Conservation (phyloP, 2,113 vertebrate species). For the Sapayoa aenigma region DNA sequence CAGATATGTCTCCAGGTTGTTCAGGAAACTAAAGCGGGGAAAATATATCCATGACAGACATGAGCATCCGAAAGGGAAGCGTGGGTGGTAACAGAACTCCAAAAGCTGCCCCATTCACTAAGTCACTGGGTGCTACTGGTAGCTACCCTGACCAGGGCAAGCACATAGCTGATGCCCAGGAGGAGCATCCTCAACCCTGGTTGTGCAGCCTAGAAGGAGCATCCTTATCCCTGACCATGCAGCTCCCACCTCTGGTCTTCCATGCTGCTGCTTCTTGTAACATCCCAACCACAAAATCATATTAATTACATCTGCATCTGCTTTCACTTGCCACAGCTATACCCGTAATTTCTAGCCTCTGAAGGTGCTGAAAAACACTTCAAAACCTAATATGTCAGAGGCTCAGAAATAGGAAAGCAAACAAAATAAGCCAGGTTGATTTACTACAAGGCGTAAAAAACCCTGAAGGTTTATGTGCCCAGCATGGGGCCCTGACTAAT, state of each 20-base stretch:
- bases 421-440: constrained; percentile 11
- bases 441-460: background rate
- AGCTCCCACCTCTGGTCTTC: background rate
- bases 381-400: background rate
- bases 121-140: background rate
- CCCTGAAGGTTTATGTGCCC: background rate
- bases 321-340: background rate
- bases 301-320: background rate
- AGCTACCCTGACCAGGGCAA: background rate
- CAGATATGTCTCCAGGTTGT: background rate
- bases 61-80: accelerated
- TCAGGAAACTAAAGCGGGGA: background rate
- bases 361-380: background rate
- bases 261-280: accelerated
- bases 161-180: accelerated
- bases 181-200: accelerated
- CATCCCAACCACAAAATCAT: background rate
- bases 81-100: background rate
- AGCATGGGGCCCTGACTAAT: constrained; percentile 29
- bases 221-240: accelerated
- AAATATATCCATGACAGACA: background rate
- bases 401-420: background rate
- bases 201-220: background rate
- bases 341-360: background rate
- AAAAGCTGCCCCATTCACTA: background rate